Conservation (phyloP, 2,113 vertebrate genomes). For the Callionymus lyra region DNA sequence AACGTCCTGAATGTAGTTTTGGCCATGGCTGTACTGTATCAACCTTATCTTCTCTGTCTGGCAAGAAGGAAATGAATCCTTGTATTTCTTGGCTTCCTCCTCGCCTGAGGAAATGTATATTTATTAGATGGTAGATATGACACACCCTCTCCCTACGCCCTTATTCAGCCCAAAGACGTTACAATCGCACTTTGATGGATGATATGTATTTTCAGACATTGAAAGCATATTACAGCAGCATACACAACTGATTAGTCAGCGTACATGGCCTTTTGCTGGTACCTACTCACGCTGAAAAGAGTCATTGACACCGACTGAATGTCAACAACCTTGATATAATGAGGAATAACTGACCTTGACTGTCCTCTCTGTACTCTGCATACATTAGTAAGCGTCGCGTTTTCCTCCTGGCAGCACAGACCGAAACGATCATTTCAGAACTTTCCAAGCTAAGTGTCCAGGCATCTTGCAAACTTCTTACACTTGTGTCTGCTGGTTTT, state of each 20-base stretch:
- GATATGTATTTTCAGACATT: constrained; percentile 58
- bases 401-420: background rate
- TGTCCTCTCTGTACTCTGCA: constrained; percentile 20
- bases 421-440: no score
- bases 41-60: constrained; percentile 46
- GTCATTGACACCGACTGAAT: constrained; percentile 24
- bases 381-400: constrained; percentile 20
- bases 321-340: constrained; percentile 26
- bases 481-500: no score
- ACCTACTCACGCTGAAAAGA: constrained; percentile 29
- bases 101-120: constrained; percentile 57
- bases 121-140: constrained; percentile 60
- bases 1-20: constrained; percentile 23
- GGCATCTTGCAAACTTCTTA: no score
- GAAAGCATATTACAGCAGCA: constrained; percentile 51
- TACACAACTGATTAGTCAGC: constrained; percentile 59
- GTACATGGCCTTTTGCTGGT: constrained; percentile 22
- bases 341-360: constrained; percentile 41
- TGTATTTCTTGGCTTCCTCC: constrained; percentile 35
- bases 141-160: constrained; percentile 50
- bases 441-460: no score
- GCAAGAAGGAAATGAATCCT: constrained; percentile 47
- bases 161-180: constrained; percentile 57
- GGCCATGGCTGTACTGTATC: constrained; percentile 33
- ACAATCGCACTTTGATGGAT: constrained; percentile 58